Base-by-base conservation (phyloP, 1,140 invertebrate species). In the Lepidurus arcticus region DNA sequence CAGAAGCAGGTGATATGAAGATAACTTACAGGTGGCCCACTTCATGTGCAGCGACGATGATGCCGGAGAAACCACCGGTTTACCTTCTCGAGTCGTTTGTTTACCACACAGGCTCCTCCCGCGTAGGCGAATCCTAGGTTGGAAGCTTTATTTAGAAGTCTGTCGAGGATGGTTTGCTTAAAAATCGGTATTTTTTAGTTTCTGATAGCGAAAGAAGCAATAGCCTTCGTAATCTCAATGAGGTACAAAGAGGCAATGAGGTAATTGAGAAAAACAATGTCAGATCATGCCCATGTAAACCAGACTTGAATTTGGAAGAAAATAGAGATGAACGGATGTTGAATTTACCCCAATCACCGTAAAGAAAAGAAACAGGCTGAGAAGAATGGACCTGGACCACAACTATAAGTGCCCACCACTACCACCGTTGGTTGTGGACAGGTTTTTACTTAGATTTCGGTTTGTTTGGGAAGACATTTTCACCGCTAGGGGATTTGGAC, bases 1-100 rank as follows among this genome's bases (percentile, higher is more conserved):
- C 11, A 79, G 73, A 26, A 1, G 44, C 45, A 8, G 44, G 24
- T 24, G 6, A 34, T 77, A 24, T 21, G 44, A 24, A 13, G 21
- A 74, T 47, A 80, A 92, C 94, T 94, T 90, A 97, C 94, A 97
- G 90, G 89, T 97, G 95, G 81, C 95, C 95, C 81, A 97, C 94
- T 93, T 97, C 95, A 84, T 97, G 95, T 79, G 95, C 95, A 77
- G 95, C 95, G 7, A 97, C 95, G 84, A 97, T 97, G 83, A 97
- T 97, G 74, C 95, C 95, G 82, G 94, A 96, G 86, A 97, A 97
- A 79, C 95, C 95, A 80, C 95, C 95, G 26, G 94, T 97, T 97
- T 78, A 97, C 95, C 88, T 97, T 97, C 88, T 97, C 94, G 78
- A 97, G 87, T 82, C 95, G 88, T 85, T 97, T 97, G 87, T 97